Base-by-base conservation (phyloP, 2,113 vertebrate genomes). In the Paracanthobrama guichenoti region DNA sequence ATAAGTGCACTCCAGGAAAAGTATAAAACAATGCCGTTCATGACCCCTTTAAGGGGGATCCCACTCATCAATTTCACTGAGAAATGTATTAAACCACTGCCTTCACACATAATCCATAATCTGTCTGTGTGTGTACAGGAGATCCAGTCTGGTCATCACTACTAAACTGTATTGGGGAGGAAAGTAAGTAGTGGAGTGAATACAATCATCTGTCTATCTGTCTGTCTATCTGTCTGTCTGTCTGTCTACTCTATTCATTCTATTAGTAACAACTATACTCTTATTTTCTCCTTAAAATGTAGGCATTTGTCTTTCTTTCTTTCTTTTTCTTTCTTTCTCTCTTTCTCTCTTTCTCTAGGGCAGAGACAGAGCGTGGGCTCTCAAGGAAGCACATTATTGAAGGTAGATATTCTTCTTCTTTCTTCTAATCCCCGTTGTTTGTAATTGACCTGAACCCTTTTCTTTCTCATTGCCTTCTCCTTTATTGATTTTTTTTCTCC, bases 111-210 rank as follows among this genome's bases (percentile, higher is more conserved):
- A 42, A n/a, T 74, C 42, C 72, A 53, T 77, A 39, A 14, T 75
- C 42, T 84, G 73, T 81, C 22, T 81, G 31, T 74, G 48, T 69
- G 67, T 82, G 48, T 86, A 28, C 90, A 99, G 98, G 95, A 96
- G 97, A 79, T 98, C 98, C 88, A 99, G 97, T 86, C 92, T 99
- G 88, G 98, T 99, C 90, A 99, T 99, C 91, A 99, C 98, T 87
- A 99, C 98, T 24, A 99, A 99, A 88, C 95, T 99, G 46, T 99
- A 99, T 95, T 99, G 98, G 98, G 98, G 98, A 88, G 98, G 98
- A 94, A 99, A 97, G 98, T 99, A 95, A 98, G 97, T 97, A 64
- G 13, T 50, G 48, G 1, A 50, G 48, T 50, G 14, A 16, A 16
- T 50, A 1, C 4, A 16, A 39, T 39, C 35, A 11, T 11, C n/a